Percentiles rank a stretch among this genome's conserved stretches.
These are phyloP conservation scores for Drosophila picticornis DNA, from an alignment of 2,888 invertebrate species.

Conservation along the genomic window DNA sequence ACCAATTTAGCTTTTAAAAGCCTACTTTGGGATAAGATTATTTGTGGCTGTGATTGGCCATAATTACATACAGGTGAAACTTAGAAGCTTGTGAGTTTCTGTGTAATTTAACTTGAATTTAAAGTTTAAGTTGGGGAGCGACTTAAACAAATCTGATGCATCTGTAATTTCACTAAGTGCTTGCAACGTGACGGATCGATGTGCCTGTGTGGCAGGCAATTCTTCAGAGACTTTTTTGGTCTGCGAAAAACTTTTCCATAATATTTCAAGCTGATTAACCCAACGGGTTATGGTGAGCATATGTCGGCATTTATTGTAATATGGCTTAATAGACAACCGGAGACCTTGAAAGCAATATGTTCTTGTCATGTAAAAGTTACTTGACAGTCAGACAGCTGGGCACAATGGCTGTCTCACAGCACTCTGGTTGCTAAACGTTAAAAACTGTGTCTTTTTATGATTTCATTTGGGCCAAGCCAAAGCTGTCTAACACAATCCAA, in stretches of 20 bases:
- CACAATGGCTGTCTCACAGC: not conserved
- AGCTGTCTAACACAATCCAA: not conserved
- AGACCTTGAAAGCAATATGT: not conserved
- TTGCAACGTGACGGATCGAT: conserved; percentile 29
- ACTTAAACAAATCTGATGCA: conserved; percentile 11
- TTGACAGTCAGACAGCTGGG: conserved; percentile 1
- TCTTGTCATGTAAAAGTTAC: not conserved
- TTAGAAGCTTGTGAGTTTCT: not conserved
- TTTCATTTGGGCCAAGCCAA: not conserved
- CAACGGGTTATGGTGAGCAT: not conserved
- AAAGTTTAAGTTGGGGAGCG: not conserved
- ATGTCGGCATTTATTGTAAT: not conserved
- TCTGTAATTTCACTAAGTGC: conserved; percentile 29
- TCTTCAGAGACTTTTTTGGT: not conserved
- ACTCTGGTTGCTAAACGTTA: not conserved
- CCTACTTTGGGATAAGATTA: conserved; percentile 9
- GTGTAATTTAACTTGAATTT: conserved; percentile 6
- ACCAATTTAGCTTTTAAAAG: conserved; percentile 15
- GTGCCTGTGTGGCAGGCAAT: conserved; percentile 1
- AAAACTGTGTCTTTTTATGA: conserved; percentile 1
- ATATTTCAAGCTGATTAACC: not conserved
- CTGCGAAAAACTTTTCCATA: not conserved
- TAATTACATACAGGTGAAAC: not conserved
- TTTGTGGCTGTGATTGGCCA: not conserved
- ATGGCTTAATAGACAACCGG: not conserved